These are phyloP conservation scores for Tinea semifulvella DNA, from an alignment of 2,888 invertebrate genomes.

Conservation along the genomic window DNA sequence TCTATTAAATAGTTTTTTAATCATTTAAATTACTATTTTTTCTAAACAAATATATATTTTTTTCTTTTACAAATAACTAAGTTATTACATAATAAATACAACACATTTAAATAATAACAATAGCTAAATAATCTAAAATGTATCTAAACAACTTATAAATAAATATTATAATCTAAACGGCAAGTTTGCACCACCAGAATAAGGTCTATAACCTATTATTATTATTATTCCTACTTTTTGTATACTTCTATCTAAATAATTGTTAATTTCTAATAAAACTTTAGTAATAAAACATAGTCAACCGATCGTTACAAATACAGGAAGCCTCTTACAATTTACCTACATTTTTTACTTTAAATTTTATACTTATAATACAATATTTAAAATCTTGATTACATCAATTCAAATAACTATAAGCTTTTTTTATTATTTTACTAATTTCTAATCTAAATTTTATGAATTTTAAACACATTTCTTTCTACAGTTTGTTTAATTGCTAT, in stretches of 20 bases:
- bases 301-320: conserved; percentile 12
- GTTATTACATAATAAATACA: background rate
- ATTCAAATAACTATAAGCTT: conserved; percentile 30
- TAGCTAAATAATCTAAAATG: conserved; percentile 27
- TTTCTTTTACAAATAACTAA: background rate
- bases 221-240: conserved; percentile 9
- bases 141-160: conserved; percentile 46
- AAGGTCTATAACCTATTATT: conserved; percentile 8
- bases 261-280: conserved; percentile 4
- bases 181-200: conserved; percentile 61
- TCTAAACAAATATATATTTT: background rate
- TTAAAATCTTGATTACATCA: background rate
- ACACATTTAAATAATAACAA: conserved; percentile 9
- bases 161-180: conserved; percentile 23
- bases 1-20: conserved; percentile 1
- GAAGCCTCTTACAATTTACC: conserved; percentile 7
- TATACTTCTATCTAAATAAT: background rate
- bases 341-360: conserved; percentile 6
- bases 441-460: background rate
- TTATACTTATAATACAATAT: background rate
- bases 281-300: too few species aligned
- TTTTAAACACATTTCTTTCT: background rate
- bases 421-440: background rate
- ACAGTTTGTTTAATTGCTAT: background rate
- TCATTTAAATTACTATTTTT: conserved; percentile 9